These are phyloP conservation scores for Pipistrellus pygmaeus DNA, from an alignment of 2,797 vertebrate genomes.

Conservation along the genomic window DNA sequence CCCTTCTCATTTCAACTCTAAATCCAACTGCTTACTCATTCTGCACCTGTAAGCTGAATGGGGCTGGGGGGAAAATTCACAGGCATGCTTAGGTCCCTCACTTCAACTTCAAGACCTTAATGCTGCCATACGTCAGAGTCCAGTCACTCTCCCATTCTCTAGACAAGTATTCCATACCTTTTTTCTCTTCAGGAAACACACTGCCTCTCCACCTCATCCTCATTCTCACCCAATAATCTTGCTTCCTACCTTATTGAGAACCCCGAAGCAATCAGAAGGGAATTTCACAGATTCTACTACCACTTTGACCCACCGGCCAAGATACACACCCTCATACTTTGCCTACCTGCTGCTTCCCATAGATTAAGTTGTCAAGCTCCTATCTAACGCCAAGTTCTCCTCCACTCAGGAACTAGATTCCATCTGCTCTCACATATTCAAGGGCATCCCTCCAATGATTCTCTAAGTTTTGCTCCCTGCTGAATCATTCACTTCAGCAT, in stretches of 20 bases:
- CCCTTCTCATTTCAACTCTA: not conserved
- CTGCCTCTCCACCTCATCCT: not conserved
- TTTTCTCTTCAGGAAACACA: not conserved
- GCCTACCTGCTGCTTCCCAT: not conserved
- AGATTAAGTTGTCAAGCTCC: not conserved
- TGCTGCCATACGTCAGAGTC: not conserved
- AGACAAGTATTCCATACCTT: not conserved
- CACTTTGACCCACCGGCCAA: not conserved
- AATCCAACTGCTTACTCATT: not conserved
- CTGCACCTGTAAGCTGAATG: not conserved
- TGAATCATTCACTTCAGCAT: not conserved
- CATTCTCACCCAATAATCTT: not conserved
- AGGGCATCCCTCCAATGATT: not conserved
- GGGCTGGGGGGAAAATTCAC: not conserved
- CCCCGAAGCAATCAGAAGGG: not conserved
- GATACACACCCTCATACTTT: not conserved
- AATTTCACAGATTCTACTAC: not conserved
- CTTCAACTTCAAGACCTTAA: conserved; percentile 4
- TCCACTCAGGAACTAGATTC: not conserved
- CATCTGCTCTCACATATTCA: not conserved
- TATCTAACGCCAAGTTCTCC: not conserved
- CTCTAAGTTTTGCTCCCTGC: not conserved
- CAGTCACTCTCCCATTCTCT: not conserved
- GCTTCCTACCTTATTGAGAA: not conserved
- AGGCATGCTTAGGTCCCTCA: not conserved